Percentiles rank a stretch among this genome's conserved stretches.
Conservation (phyloP, 2,113 vertebrate genomes). For the Saguinus imperator region DNA sequence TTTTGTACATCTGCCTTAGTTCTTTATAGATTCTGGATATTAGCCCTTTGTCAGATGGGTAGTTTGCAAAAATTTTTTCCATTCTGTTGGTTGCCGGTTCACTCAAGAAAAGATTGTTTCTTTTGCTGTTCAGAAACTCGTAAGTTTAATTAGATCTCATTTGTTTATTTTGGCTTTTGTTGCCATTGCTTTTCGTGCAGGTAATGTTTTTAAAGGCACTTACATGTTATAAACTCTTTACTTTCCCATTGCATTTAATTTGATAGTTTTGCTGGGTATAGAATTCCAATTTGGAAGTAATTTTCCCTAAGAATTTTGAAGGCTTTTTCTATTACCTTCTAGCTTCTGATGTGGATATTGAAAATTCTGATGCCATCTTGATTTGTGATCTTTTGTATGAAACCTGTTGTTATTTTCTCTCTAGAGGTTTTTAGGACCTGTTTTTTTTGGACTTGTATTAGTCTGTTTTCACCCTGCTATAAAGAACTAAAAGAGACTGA, state of each 20-base stretch:
- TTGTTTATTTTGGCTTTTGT: too few relatives aligned
- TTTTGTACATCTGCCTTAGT: too few relatives aligned
- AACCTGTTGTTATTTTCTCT: background rate
- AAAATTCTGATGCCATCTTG: background rate
- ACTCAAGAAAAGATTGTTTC: too few relatives aligned
- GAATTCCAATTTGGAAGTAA: slow-evolving; percentile 23
- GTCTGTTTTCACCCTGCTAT: too few relatives aligned
- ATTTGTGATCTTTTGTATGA: background rate
- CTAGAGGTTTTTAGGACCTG: background rate
- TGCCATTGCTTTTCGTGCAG: background rate
- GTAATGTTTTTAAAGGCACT: background rate
- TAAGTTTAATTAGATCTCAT: too few relatives aligned
- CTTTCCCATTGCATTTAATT: background rate
- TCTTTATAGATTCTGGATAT: too few relatives aligned
- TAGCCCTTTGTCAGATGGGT: too few relatives aligned
- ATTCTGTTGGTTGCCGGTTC: too few relatives aligned
- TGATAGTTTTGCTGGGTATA: slow-evolving; percentile 25
- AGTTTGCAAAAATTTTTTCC: too few relatives aligned
- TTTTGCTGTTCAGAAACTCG: too few relatives aligned
- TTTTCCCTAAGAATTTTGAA: slow-evolving; percentile 32
- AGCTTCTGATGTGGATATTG: background rate
- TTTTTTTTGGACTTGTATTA: background rate
- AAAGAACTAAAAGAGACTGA: too few relatives aligned
- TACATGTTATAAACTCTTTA: background rate
- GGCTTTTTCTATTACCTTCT: background rate